Evolutionary conservation across 2,888 invertebrate genomes (phyloP), one percentile per base, ranked within the genome.

Genomic region (Alloplasta piceator): DNA sequence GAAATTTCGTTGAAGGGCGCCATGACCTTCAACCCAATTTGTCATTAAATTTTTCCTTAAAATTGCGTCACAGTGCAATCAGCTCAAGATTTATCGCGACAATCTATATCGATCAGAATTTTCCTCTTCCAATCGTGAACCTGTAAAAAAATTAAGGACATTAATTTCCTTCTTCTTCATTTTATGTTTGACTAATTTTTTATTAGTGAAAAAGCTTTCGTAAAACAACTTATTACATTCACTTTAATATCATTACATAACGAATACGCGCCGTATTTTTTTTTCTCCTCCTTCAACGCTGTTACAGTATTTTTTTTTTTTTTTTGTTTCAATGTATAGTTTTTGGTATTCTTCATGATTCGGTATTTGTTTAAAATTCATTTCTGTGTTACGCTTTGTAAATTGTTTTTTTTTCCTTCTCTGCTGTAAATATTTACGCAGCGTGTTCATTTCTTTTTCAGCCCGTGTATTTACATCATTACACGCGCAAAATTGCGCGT

Each of bases 141-240:
- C 3, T 43, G 26, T 43, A 43, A 43, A 9, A 10, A 10, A 43
- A 9, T 43, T 1, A 4, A 43, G 10, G 43, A 43, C 43, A 43
- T 9, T 6, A 52, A 52, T 14, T 7, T 52, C 14, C 14, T 14
- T 16, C 6, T 52, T 52, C 7, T 52, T 52, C 63, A 74, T 74
- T 14, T 38, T 75, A 87, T 86, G 85, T 88, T 87, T 86, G 87
- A 87, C 88, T 89, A 86, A 88, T 87, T 89, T 26, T 88, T 89
- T 90, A 90, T 90, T 90, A 88, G 89, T 90, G 90, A 89, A 90
- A 90, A 90, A 90, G 90, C 89, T 88, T 90, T 83, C 85, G 86
- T 87, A 86, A 89, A 89, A 88, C 87, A 89, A 89, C 85, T 87
- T 87, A 89, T 89, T 90, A 90, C 89, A 90, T 88, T 87, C 87